Evolutionary conservation across 2,888 invertebrate species (phyloP).

Genomic region (Trissonchulus sp.): DNA sequence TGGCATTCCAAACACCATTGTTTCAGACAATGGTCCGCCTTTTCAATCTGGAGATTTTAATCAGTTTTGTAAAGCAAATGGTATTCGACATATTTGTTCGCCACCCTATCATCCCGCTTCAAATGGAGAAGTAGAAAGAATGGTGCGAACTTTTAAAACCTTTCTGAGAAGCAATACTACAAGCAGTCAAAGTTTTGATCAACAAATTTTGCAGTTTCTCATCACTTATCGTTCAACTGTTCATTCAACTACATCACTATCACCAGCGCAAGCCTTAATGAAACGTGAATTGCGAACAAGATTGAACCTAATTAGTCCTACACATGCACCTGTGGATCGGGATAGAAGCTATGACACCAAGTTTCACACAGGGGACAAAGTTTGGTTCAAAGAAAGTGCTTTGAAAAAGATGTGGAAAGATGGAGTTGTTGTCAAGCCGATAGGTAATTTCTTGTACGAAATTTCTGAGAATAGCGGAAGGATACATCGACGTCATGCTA

Average conservation of each 20-base stretch:
- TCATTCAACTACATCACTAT: neutral
- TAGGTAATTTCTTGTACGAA: neutral
- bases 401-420: neutral
- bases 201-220: neutral
- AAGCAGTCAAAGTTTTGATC: neutral
- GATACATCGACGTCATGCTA: neutral
- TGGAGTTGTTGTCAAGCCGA: neutral
- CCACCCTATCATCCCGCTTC: slow-evolving; percentile 44
- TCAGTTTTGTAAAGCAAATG: slow-evolving; percentile 37
- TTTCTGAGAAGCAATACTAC: neutral
- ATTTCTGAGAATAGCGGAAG: neutral
- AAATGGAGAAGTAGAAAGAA: slow-evolving; percentile 45
- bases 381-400: neutral
- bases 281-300: neutral
- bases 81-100: slow-evolving; percentile 38
- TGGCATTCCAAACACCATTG: slow-evolving; percentile 44
- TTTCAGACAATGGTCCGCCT: slow-evolving; percentile 48
- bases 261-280: neutral
- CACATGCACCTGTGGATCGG: too few relatives aligned
- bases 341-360: neutral
- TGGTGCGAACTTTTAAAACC: slow-evolving; percentile 41
- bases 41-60: slow-evolving; percentile 43
- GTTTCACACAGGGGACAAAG: neutral
- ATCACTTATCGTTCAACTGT: neutral
- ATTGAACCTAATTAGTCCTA: too few relatives aligned